phyloP scores from a whole-genome alignment of 1,140 invertebrate species.

The Ganaspis sp. region DNA sequence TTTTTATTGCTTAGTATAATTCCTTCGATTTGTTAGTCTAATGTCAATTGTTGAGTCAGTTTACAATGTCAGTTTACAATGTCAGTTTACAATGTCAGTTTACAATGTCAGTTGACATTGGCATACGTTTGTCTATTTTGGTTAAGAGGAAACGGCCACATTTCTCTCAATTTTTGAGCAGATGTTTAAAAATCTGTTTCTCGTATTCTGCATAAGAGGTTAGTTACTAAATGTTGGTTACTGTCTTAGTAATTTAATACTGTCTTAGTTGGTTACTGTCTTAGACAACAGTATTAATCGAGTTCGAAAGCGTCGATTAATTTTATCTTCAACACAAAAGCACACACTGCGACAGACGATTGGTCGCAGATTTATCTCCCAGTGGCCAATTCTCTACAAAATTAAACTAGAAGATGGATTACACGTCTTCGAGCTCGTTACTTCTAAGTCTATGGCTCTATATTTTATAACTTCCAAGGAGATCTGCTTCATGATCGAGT shows the following conservation, averaged over 20 bases:
- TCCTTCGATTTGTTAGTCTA: not conserved
- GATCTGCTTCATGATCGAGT: constrained; percentile 27
- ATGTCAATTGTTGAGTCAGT: not conserved
- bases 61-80: too few relatives aligned
- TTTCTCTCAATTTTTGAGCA: constrained; percentile 20
- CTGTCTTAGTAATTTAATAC: too few relatives aligned
- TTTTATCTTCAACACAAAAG: constrained; percentile 1
- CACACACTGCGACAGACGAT: constrained; percentile 18
- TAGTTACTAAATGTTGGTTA: too few relatives aligned
- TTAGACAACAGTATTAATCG: constrained; percentile 8
- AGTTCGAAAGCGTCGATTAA: constrained; percentile 15
- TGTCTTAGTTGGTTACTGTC: too few relatives aligned
- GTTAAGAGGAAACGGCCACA: not conserved
- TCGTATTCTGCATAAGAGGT: not conserved
- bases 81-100: not conserved
- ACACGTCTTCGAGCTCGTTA: constrained; percentile 19
- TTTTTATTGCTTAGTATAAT: too few relatives aligned
- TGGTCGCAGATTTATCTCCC: not conserved
- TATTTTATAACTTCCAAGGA: constrained; percentile 30
- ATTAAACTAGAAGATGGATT: constrained; percentile 13
- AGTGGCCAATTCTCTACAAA: constrained; percentile 9
- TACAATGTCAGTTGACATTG: not conserved
- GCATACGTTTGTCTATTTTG: not conserved
- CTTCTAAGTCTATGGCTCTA: constrained; percentile 22
- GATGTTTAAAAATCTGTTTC: not conserved